phyloP scores from a whole-genome alignment of 2,888 invertebrate species.

The Agrochola litura region DNA sequence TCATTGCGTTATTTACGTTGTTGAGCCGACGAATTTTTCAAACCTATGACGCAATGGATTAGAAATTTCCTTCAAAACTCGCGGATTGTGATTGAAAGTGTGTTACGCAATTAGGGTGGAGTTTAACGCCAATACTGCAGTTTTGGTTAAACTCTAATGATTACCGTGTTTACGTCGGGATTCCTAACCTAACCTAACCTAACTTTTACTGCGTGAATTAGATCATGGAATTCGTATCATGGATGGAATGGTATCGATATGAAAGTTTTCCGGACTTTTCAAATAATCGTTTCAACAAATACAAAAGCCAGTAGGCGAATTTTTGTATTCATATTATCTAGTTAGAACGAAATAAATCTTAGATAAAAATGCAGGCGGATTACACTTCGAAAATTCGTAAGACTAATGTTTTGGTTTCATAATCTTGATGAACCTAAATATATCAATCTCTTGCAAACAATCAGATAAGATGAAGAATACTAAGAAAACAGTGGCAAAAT shows the following conservation, averaged over 20 bases:
- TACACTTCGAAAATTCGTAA: not conserved
- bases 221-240: constrained; percentile 28
- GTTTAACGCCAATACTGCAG: not conserved
- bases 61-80: too few relatives aligned
- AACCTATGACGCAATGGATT: too few relatives aligned
- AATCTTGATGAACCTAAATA: constrained; percentile 2
- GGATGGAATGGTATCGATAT: constrained; percentile 11
- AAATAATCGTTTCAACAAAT: constrained; percentile 29
- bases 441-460: not conserved
- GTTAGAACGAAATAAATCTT: constrained; percentile 7
- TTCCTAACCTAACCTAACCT: not conserved
- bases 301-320: constrained; percentile 9
- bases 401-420: not conserved
- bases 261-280: constrained; percentile 16
- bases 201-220: constrained; percentile 29
- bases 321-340: constrained; percentile 1
- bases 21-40: too few relatives aligned
- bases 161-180: not conserved
- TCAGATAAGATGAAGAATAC: constrained; percentile 20
- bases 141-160: constrained; percentile 11
- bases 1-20: too few relatives aligned
- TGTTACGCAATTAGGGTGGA: too few relatives aligned
- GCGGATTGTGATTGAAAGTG: too few relatives aligned
- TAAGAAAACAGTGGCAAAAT: not conserved
- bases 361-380: not conserved